A percentile compares a stretch with the other conserved stretches of the same genome.
Conservation (phyloP, 2,797 vertebrate genomes). For the Sebastes jordani region DNA sequence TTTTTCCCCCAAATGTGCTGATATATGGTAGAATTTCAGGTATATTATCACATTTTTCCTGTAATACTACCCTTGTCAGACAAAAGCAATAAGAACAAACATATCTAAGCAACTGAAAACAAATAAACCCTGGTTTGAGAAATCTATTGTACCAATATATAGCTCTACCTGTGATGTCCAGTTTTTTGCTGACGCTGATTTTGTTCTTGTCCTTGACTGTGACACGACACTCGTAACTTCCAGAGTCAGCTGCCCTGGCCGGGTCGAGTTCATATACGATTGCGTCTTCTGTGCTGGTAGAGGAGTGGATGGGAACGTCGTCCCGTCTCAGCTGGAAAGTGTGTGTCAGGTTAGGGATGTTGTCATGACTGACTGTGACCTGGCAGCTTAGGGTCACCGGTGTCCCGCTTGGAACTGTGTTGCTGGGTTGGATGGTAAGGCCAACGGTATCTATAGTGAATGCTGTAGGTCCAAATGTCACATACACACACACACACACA, state of each 20-base stretch:
- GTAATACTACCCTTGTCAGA: background rate
- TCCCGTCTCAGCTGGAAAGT: conserved; percentile 64
- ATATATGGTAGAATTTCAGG: background rate
- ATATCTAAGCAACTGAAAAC: background rate
- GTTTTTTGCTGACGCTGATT: conserved; percentile 23
- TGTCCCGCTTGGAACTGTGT: conserved; percentile 66
- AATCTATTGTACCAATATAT: background rate
- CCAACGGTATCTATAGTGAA: conserved; percentile 72
- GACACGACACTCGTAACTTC: conserved; percentile 74
- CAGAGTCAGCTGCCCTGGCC: conserved; percentile 75
- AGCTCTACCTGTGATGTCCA: conserved; percentile 72
- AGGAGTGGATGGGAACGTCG: conserved; percentile 37
- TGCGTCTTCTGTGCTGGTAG: conserved; percentile 26
- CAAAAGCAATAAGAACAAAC: background rate
- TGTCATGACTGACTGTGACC: conserved; percentile 68
- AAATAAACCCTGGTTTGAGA: background rate
- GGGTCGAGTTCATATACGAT: conserved; percentile 47
- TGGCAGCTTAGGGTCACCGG: conserved; percentile 65
- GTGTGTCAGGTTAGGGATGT: conserved; percentile 43
- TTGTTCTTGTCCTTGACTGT: conserved; percentile 63
- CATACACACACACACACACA: conserved; percentile 3
- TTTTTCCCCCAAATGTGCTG: background rate
- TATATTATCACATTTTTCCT: background rate
- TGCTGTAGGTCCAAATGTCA: conserved; percentile 42
- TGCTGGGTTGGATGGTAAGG: conserved; percentile 62